These are phyloP conservation scores for Protobothrops mucrosquamatus DNA, from an alignment of 2,113 vertebrate genomes.

Conservation along the genomic window DNA sequence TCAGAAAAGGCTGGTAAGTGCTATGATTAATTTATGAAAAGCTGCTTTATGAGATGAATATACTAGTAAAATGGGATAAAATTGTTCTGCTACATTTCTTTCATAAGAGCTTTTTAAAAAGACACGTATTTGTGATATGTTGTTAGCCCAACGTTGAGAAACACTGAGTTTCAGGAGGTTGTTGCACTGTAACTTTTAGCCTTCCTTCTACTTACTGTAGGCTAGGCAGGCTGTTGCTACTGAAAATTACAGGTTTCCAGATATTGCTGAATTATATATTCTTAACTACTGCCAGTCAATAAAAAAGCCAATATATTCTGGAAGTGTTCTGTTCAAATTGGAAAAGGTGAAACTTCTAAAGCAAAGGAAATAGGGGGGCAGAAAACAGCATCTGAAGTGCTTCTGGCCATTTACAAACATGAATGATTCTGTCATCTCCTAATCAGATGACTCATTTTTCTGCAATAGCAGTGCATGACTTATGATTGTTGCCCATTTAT, in stretches of 20 bases:
- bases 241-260: background rate
- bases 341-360: background rate
- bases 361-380: background rate
- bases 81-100: background rate
- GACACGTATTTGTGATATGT: background rate
- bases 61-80: background rate
- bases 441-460: background rate
- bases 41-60: background rate
- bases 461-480: background rate
- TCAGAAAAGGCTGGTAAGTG: conserved; percentile 92
- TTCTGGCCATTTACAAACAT: background rate
- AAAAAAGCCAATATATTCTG: background rate
- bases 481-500: background rate
- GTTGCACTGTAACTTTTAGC: background rate
- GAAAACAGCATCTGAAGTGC: background rate
- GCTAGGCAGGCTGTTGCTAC: background rate
- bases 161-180: background rate
- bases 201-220: background rate
- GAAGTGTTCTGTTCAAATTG: background rate
- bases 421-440: background rate
- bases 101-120: background rate
- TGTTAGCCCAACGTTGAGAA: background rate
- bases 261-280: background rate
- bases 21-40: background rate
- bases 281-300: background rate